Evolutionary conservation across 1,140 invertebrate species (phyloP).

Genomic region (Ceratosolen solmsi): DNA sequence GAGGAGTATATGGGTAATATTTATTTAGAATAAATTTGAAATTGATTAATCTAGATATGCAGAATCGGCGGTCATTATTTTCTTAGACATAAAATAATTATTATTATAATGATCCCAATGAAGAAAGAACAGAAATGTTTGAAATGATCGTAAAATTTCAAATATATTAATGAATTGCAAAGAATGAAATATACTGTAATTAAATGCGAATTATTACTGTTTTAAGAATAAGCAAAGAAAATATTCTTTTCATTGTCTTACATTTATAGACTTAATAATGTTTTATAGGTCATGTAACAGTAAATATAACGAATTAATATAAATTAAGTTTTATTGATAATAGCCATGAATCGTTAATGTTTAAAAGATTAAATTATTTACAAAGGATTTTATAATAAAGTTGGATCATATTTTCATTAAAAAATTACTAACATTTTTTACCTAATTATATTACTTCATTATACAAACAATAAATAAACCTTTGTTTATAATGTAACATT

Average conservation of each 20-base stretch:
- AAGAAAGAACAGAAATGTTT: no score
- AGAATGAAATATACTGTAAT: not conserved
- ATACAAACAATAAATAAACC: no score
- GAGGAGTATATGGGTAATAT: no score
- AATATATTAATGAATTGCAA: not conserved
- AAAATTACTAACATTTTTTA: no score
- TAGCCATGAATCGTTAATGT: not conserved
- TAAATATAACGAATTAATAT: not conserved
- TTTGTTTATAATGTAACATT: no score
- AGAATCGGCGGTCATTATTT: no score
- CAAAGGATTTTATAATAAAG: not conserved
- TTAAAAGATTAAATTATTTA: not conserved
- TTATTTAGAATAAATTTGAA: no score
- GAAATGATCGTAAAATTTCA: not conserved
- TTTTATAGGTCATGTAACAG: not conserved
- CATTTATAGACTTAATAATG: not conserved
- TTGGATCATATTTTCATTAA: no score
- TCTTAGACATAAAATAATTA: no score
- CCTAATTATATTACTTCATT: no score
- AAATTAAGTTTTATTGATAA: not conserved
- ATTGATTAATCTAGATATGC: no score
- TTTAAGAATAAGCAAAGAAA: not conserved
- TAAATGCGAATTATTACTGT: not conserved
- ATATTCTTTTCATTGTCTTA: not conserved
- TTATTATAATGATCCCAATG: no score